Base-by-base conservation (phyloP, 2,797 vertebrate species). In the Pachyuromys duprasi region DNA sequence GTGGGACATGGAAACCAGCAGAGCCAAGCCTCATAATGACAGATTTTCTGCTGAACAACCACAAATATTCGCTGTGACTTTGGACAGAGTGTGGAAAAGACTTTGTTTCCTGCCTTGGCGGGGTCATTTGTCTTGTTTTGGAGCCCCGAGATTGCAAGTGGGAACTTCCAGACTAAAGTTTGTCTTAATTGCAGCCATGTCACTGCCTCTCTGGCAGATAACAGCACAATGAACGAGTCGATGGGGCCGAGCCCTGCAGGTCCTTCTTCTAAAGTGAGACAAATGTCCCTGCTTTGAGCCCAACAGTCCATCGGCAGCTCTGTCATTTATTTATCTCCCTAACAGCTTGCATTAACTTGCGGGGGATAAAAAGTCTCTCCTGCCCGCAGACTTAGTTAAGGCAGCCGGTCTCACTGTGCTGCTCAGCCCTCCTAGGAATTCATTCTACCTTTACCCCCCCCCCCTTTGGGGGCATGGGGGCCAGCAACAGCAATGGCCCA, bases 101-200 rank as follows among this genome's bases (percentile, higher is more conserved):
- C 97, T 97, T 57, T 9, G 62, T 89, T 98, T 96, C 98, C 97
- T 98, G 96, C 98, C 98, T 98, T 96, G 95, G 95, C 98, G 97
- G 98, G 96, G 92, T 98, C 98, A 93, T 99, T 98, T 97, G 98
- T 99, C 98, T 98, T 98, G 98, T 96, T 97, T 93, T 96, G 98
- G 98, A 98, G 97, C 96, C 91, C 2, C 8, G 96, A 97, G 97
- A 98, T 98, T 98, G 98, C 98, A 98, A 98, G 98, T 98, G 2
- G 65, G 97, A 98, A 98, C 98, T 98, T 97, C 82, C 0, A 97
- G 98, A 97, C 98, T 78, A 91, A 98, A 98, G 98, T 99, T 98
- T 98, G 98, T 98, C 98, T 99, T 99, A 98, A 99, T 99, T 98
- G 98, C 98, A 95, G 65, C 36, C 72, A 97, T 98, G 98, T 98